A percentile compares a stretch with the other conserved stretches of the same genome.
These are phyloP conservation scores for Myiozetetes cayanensis DNA, from an alignment of 2,113 vertebrate species.

Conservation along the genomic window DNA sequence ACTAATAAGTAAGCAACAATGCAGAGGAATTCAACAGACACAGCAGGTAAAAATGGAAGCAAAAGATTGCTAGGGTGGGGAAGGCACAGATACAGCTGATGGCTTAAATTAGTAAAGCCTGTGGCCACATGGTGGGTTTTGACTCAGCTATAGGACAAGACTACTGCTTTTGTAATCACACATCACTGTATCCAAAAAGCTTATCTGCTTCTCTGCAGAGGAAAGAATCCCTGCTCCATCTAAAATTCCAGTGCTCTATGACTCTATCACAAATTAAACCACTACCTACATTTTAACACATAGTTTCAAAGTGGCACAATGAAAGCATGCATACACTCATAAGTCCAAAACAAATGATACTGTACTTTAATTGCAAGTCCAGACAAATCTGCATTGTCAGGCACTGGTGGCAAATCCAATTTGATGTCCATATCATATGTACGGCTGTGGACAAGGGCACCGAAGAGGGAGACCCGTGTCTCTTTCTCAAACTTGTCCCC, in stretches of 20 bases:
- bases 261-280: neutral
- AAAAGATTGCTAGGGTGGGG: neutral
- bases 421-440: constrained; percentile 90
- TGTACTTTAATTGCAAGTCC: constrained; percentile 90
- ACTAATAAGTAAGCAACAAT: neutral
- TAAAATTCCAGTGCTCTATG: neutral
- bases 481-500: constrained; percentile 90
- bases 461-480: constrained; percentile 88
- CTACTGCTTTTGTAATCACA: neutral
- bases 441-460: constrained; percentile 90
- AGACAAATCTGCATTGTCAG: constrained; percentile 87
- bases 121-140: neutral
- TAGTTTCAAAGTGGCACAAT: neutral
- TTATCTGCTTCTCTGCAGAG: neutral
- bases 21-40: neutral
- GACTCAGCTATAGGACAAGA: neutral
- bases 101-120: neutral
- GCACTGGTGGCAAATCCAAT: constrained; percentile 89
- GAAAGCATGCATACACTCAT: neutral
- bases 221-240: neutral
- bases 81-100: neutral
- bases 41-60: neutral
- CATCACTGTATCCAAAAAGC: neutral
- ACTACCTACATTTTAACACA: neutral
- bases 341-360: neutral